These are phyloP conservation scores for Epinotia bilunana DNA, from an alignment of 2,888 invertebrate genomes.

Conservation along the genomic window DNA sequence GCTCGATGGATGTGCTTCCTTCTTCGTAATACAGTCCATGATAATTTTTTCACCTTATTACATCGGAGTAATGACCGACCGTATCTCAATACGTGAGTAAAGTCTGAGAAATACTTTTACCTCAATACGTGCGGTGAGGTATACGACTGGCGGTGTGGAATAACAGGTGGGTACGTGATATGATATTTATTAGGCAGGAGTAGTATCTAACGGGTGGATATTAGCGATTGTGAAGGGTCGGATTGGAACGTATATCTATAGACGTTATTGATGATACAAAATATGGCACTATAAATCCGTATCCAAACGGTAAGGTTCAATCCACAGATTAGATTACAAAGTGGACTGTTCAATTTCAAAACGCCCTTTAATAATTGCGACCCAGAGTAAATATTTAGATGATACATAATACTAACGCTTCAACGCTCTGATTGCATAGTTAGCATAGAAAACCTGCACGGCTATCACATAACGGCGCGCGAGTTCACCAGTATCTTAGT, in stretches of 20 bases:
- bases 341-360: not conserved
- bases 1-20: no score
- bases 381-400: not conserved
- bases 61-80: no score
- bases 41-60: no score
- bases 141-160: constrained; percentile 1
- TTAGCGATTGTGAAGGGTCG: constrained; percentile 57
- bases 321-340: constrained; percentile 19
- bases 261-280: constrained; percentile 65
- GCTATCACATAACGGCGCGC: no score
- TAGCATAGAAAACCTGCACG: no score
- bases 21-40: no score
- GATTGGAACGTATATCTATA: constrained; percentile 57
- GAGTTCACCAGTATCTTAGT: no score
- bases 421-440: no score
- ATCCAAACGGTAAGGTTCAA: constrained; percentile 49
- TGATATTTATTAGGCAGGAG: constrained; percentile 33
- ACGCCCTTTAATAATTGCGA: not conserved
- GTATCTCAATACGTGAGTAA: not conserved
- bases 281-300: constrained; percentile 63
- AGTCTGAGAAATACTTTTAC: not conserved
- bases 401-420: no score
- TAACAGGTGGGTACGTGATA: constrained; percentile 29
- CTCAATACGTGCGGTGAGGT: constrained; percentile 1
- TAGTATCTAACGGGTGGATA: constrained; percentile 41